Base-by-base conservation (phyloP, 1,140 invertebrate species). In the Drosophila saltans region DNA sequence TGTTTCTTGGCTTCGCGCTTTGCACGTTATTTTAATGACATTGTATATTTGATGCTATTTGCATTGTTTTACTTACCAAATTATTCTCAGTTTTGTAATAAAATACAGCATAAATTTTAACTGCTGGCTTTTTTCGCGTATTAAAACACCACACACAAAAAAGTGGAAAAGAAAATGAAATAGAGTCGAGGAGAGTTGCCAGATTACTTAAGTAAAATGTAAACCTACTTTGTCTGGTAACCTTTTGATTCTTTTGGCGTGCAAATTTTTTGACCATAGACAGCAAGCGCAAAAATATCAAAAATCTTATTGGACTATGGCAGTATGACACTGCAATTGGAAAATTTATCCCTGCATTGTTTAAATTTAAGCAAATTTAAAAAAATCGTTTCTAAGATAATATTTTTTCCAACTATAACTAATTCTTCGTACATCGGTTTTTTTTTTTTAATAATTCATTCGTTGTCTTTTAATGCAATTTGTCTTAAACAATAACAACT, bases 391-490 rank as follows among this genome's bases (percentile, higher is more conserved):
- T 36, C 3, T 16, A 36, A 36, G 2, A 30, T 30, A 36, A 1
- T 36, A 36, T 36, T 36, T 36, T 36, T 30, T 3, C 1, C 33
- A 36, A 36, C 33, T 36, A 36, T 36, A 4, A 36, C 33, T 36
- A 36, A 36, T 2, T 36, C 3, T 36, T 36, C 33, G 6, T 7
- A 36, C 4, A 30, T 30, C 16, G 16, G n/a, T n/a, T 16, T 2
- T 2, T 36, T 55, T 41, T 39, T 16, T 43, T 43, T 3, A 43
- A 16, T 56, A 30, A 28, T 56, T 56, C 11, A 11, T 57, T 76
- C 72, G 60, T 77, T 77, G 74, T 75, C 73, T 77, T 77, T 77
- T 77, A 69, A 77, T 77, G 73, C 74, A 69, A 57, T 57, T 57
- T 21, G n/a, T 69, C 74, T 75, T 76, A 76, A 76, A 33, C 26